Base-by-base conservation (phyloP, 2,797 vertebrate species). In the Sebastes hubbsi region DNA sequence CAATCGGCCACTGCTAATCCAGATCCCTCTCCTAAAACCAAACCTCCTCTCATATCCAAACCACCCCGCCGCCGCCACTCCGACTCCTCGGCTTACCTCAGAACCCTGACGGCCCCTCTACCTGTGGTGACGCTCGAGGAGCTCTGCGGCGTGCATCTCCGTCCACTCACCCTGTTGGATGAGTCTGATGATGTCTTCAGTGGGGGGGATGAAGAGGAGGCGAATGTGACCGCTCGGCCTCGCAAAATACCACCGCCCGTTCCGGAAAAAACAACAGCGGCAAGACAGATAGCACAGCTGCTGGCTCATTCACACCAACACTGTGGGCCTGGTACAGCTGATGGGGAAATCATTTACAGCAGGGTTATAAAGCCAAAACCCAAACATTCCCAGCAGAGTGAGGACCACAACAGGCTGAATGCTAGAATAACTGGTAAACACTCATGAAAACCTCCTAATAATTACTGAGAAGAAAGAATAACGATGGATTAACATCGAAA, bases 121-220 rank as follows among this genome's bases (percentile, higher is more conserved):
- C 97, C 96, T 0, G 84, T 92, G 78, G 95, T 98, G 71, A 98
- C 96, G 0, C 95, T 96, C 36, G 95, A 97, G 0, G 97, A 97
- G 58, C 94, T 99, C 72, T 90, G 94, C 8, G 94, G 93, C 0
- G 90, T 98, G 54, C 94, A 90, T 3, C 95, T 99, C 66, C 94
- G 92, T 63, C 93, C 93, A 0, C 12, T 96, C 84, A 91, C 94
- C 75, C 94, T 93, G 69, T 93, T 81, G 0, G 94, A 96, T 0
- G 87, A 93, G 52, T 88, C 85, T 0, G 22, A 89, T 0, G 94
- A 87, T 0, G 87, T 94, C 49, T 94, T 95, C n/a, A 2, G 29
- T 0, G 72, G 94, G 4, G 92, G 89, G 13, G 24, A 52, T 0
- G 36, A 60, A 11, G 84, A 82, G 0, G 29, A 75, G 0, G 52